Percentiles rank a stretch among this genome's conserved stretches.
Evolutionary conservation across 92 coral and sea anemone genomes (phyloP).

Genomic region (Phenganax marumi): DNA sequence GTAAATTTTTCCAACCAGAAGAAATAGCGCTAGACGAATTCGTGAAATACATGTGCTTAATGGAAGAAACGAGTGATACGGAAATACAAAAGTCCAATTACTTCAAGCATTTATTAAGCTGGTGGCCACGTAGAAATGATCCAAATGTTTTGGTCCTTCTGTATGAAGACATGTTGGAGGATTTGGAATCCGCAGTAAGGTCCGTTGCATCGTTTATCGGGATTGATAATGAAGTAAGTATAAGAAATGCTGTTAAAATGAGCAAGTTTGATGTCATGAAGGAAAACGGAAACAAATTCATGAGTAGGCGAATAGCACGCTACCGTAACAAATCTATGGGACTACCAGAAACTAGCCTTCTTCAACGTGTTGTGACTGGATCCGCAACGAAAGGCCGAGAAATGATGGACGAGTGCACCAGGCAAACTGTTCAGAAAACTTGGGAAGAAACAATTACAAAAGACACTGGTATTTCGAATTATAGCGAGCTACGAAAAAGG

Average conservation of each 20-base stretch:
- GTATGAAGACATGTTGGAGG: constrained; percentile 61
- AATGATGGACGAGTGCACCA: neutral
- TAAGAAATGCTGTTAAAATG: constrained; percentile 13
- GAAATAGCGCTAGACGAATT: constrained; percentile 14
- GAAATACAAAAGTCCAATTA: constrained; percentile 39
- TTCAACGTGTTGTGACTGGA: neutral
- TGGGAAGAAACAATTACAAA: neutral
- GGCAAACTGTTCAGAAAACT: neutral
- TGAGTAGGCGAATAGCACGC: neutral
- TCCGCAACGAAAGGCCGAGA: too few relatives aligned
- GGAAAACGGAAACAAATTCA: neutral
- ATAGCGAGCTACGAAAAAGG: neutral
- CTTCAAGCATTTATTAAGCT: constrained; percentile 46
- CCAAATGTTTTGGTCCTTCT: constrained; percentile 49
- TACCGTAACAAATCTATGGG: constrained; percentile 15
- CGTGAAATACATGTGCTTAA: neutral
- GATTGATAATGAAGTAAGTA: constrained; percentile 15
- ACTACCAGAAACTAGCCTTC: constrained; percentile 5
- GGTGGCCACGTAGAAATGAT: constrained; percentile 57
- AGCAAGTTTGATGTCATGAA: constrained; percentile 31
- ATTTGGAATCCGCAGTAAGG: constrained; percentile 12
- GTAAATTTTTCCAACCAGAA: constrained; percentile 22
- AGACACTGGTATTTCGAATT: neutral
- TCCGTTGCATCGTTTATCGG: constrained; percentile 21
- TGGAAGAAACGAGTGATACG: neutral